Conservation (phyloP, 2,797 vertebrate genomes). For the Myiotriccus ornatus region DNA sequence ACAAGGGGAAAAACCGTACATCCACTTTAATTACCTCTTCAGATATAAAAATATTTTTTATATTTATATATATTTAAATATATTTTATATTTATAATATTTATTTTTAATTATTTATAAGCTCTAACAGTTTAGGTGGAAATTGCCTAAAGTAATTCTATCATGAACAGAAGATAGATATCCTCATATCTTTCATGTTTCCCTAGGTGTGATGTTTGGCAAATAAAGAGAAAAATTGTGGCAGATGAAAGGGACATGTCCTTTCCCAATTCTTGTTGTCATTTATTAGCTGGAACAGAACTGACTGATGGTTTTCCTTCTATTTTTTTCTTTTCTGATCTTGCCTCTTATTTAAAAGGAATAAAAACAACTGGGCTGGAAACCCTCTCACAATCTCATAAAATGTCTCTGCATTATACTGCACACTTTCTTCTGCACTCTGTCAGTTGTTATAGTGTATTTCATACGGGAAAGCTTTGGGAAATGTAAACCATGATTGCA, state of each 20-base stretch:
- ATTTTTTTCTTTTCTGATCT: neutral
- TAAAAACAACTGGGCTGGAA: neutral
- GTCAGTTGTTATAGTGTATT: neutral
- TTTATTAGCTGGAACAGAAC: slow-evolving; percentile 10
- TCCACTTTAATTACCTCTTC: neutral
- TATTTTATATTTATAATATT: too few relatives aligned
- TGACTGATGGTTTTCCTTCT: neutral
- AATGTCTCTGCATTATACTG: neutral
- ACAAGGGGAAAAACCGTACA: neutral
- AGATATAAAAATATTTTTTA: slow-evolving; percentile 2
- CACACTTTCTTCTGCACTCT: neutral
- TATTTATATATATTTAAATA: too few relatives aligned
- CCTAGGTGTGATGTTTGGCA: neutral
- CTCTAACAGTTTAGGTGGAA: slow-evolving; percentile 11
- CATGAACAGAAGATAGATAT: neutral
- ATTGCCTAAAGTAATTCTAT: slow-evolving; percentile 17
- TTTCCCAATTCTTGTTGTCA: neutral
- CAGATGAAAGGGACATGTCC: slow-evolving; percentile 1
- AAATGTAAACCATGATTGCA: neutral
- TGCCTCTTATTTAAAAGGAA: neutral
- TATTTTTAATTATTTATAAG: too few relatives aligned
- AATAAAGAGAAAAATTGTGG: slow-evolving; percentile 17
- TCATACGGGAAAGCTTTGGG: neutral
- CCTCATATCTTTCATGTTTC: neutral
- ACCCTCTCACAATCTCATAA: neutral